Conservation (phyloP, 2,113 vertebrate species). For the Corythornis vintsioides region DNA sequence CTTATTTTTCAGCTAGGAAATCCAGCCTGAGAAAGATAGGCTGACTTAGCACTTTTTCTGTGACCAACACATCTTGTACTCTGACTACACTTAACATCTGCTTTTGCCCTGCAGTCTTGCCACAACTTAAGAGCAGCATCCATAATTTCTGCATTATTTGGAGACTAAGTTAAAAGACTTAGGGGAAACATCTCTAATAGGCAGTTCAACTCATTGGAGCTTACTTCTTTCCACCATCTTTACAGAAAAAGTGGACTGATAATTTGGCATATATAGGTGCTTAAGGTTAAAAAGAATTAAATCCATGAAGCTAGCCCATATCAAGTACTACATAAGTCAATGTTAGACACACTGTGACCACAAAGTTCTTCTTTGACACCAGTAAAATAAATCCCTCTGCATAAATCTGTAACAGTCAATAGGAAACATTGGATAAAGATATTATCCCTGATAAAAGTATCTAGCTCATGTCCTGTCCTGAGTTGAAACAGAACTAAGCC, state of each 20-base stretch:
- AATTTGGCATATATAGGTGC: neutral
- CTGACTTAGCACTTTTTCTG: neutral
- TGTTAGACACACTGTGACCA: neutral
- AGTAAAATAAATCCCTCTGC: neutral
- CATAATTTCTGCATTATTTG: neutral
- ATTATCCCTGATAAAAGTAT: neutral
- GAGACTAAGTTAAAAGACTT: neutral
- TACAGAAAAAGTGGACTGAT: neutral
- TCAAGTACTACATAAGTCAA: neutral
- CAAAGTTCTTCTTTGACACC: neutral
- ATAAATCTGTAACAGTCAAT: neutral
- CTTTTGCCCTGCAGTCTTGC: neutral
- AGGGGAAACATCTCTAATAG: neutral
- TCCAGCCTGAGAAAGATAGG: neutral
- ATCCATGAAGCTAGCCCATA: neutral
- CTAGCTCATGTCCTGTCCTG: neutral
- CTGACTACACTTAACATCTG: neutral
- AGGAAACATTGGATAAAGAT: neutral
- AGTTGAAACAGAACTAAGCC: neutral
- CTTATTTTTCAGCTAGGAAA: conserved; percentile 41
- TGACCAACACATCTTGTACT: neutral
- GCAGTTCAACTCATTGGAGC: neutral
- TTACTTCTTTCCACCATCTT: neutral
- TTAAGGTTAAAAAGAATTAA: neutral
- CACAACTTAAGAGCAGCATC: neutral